phyloP scores from a whole-genome alignment of 2,888 invertebrate species.

The Carterocephalus palaemon region DNA sequence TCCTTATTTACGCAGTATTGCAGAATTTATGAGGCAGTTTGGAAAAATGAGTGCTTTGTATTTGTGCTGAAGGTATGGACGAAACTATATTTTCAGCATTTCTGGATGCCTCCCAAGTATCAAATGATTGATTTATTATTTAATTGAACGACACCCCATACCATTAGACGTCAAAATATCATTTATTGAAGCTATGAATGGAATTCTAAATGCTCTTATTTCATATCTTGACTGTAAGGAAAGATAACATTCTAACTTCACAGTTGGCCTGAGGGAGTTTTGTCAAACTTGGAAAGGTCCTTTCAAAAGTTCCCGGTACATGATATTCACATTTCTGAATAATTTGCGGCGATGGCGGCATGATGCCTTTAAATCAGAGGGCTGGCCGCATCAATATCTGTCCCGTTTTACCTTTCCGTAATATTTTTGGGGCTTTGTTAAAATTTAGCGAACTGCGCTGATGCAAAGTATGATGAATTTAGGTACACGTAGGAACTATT shows the following conservation, averaged over 20 bases:
- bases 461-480: constrained; percentile 4
- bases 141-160: not conserved
- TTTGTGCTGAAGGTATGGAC: not conserved
- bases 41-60: not conserved
- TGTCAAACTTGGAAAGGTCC: constrained; percentile 7
- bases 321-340: constrained; percentile 15
- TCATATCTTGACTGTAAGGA: constrained; percentile 9
- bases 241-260: not conserved
- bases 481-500: too few species aligned
- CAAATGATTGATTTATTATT: not conserved
- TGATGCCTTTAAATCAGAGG: constrained; percentile 25
- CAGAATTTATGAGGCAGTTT: not conserved
- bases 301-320: constrained; percentile 10
- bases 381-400: constrained; percentile 39
- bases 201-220: constrained; percentile 14
- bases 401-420: constrained; percentile 22
- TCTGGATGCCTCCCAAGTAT: too few species aligned
- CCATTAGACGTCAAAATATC: too few species aligned
- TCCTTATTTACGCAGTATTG: constrained; percentile 13
- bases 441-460: constrained; percentile 33
- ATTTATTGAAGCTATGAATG: too few species aligned
- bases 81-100: too few species aligned
- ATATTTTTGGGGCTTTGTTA: constrained; percentile 33
- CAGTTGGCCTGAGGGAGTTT: not conserved
- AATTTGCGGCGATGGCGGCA: constrained; percentile 13